Percentiles rank a stretch among this genome's conserved stretches.
Evolutionary conservation across 2,113 vertebrate species (phyloP).

Genomic region (Corythornis vintsioides): DNA sequence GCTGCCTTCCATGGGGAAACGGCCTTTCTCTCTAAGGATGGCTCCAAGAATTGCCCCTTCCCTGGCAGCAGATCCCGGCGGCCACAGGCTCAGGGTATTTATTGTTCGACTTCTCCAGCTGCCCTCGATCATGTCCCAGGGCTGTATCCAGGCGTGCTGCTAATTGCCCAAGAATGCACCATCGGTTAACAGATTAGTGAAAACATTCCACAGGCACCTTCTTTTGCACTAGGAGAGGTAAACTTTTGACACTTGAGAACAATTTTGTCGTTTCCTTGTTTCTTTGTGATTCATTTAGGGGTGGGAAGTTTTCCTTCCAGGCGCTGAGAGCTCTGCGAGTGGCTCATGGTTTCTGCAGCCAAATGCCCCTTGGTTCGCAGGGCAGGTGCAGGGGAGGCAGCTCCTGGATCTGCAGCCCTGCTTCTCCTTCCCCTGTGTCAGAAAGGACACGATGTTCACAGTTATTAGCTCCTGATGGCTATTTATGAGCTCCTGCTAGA

Average conservation of each 20-base stretch:
- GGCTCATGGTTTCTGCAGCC: not conserved
- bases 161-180: not conserved
- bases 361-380: not conserved
- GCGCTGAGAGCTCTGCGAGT: not conserved
- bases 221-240: not conserved
- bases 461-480: not conserved
- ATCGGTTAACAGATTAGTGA: constrained; percentile 1
- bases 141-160: not conserved
- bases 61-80: not conserved
- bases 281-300: constrained; percentile 36
- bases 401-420: not conserved
- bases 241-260: constrained; percentile 46
- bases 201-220: constrained; percentile 6
- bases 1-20: not conserved
- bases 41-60: not conserved
- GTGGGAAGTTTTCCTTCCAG: not conserved
- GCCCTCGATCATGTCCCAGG: not conserved
- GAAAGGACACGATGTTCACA: not conserved
- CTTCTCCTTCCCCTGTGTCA: not conserved
- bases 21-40: not conserved
- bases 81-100: not conserved
- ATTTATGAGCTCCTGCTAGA: not conserved
- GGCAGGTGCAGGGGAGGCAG: not conserved
- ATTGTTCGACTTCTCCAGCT: not conserved
- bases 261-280: constrained; percentile 50